Conservation (phyloP, 2,113 vertebrate genomes). For the Rostratula benghalensis region DNA sequence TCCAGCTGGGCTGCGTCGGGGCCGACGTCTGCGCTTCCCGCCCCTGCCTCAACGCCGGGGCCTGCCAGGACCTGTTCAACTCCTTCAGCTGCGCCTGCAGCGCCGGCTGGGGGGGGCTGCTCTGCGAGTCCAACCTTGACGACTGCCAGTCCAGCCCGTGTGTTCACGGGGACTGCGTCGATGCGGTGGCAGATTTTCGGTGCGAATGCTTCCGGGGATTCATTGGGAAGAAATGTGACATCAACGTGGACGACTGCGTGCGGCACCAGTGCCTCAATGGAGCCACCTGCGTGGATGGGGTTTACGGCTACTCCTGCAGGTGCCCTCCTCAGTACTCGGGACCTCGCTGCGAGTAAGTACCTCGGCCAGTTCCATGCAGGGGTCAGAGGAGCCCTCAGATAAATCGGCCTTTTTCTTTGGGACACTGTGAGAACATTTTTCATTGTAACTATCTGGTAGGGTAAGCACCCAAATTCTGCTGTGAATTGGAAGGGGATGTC, state of each 20-base stretch:
- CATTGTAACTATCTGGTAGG: background rate
- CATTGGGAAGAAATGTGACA: conserved; percentile 81
- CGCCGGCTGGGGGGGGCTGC: conserved; percentile 82
- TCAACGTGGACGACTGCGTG: conserved; percentile 84
- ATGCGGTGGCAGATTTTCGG: conserved; percentile 80
- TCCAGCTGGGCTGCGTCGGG: conserved; percentile 81
- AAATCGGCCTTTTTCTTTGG: background rate
- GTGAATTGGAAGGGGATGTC: background rate
- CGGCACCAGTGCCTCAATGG: conserved; percentile 81
- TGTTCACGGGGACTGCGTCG: conserved; percentile 78
- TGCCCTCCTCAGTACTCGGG: conserved; percentile 79
- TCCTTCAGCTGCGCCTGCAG: conserved; percentile 82
- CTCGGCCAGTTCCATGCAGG: background rate
- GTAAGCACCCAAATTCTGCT: background rate
- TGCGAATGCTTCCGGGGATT: conserved; percentile 87
- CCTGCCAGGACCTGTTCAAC: conserved; percentile 87
- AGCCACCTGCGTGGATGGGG: conserved; percentile 74
- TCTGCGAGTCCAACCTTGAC: conserved; percentile 79
- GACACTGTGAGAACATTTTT: background rate
- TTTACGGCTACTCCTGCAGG: conserved; percentile 77
- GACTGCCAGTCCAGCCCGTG: conserved; percentile 85
- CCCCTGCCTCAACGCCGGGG: conserved; percentile 84
- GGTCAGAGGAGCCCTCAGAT: background rate
- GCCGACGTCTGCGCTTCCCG: conserved; percentile 76
- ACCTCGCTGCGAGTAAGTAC: conserved; percentile 86